A percentile compares a stretch with the other conserved stretches of the same genome.
Conservation (phyloP, 2,113 vertebrate genomes). For the Varanus salvator region DNA sequence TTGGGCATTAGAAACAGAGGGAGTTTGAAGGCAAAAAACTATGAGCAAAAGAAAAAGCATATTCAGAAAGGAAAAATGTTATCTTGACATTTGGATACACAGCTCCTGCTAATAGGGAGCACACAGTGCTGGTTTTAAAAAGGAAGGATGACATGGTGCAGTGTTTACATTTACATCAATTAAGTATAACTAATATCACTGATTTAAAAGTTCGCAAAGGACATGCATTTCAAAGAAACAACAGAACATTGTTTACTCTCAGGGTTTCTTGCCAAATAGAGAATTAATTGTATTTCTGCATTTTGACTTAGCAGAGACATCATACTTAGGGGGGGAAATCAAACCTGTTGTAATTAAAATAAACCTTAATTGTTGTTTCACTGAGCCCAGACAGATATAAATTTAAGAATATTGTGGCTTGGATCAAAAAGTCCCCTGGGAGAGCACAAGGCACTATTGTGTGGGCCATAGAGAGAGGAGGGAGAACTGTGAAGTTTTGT, state of each 20-base stretch:
- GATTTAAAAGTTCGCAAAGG: slow-evolving; percentile 27
- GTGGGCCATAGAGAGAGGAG: background rate
- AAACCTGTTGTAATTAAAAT: slow-evolving; percentile 23
- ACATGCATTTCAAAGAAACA: slow-evolving; percentile 34
- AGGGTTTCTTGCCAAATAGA: slow-evolving; percentile 2
- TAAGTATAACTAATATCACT: slow-evolving; percentile 31
- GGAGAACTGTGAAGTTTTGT: no score
- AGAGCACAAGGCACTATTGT: background rate
- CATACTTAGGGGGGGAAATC: no score
- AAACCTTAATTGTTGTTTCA: background rate
- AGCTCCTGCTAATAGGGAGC: background rate
- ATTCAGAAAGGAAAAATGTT: background rate
- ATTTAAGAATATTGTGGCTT: background rate
- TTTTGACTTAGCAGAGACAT: slow-evolving; percentile 19
- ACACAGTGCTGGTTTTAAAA: background rate
- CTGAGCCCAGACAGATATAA: background rate
- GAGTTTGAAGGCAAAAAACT: background rate
- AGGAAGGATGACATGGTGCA: background rate
- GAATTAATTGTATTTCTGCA: slow-evolving; percentile 23
- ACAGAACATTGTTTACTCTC: slow-evolving; percentile 20
- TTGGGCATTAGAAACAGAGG: background rate
- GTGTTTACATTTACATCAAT: background rate
- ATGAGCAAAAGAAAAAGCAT: background rate
- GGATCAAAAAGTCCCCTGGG: background rate
- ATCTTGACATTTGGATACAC: background rate